A percentile compares a stretch with the other conserved stretches of the same genome.
phyloP scores from a whole-genome alignment of 2,797 vertebrate genomes.

The Pteronotus mesoamericanus region DNA sequence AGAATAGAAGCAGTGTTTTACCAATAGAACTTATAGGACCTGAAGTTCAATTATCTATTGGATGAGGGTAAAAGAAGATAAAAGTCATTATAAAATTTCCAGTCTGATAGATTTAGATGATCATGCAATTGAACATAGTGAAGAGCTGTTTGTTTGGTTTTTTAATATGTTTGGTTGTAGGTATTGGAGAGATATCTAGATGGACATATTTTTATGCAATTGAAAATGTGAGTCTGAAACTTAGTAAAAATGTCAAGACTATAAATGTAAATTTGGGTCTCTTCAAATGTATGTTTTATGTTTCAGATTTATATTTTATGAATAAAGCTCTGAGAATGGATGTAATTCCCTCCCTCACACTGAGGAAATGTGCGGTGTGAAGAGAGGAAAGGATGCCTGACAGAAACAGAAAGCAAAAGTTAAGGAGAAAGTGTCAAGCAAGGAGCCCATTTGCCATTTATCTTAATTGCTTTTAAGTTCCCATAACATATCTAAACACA shows the following conservation, averaged over 20 bases:
- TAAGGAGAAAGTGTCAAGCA: background rate
- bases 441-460: background rate
- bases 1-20: background rate
- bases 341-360: fast-evolving
- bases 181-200: background rate
- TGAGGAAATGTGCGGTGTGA: background rate
- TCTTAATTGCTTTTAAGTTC: background rate
- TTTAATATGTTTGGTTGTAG: background rate
- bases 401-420: background rate
- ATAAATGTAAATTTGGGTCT: background rate
- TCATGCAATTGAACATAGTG: background rate
- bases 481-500: background rate
- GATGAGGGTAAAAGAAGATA: background rate
- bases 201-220: background rate
- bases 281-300: background rate
- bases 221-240: background rate
- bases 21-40: background rate
- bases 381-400: background rate
- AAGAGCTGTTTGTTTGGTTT: background rate
- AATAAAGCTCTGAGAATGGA: background rate
- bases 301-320: background rate
- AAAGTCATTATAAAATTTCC: constrained; percentile 16
- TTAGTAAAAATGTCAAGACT: background rate
- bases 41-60: background rate
- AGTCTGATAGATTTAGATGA: constrained; percentile 13